Base-by-base conservation (phyloP, 2,113 vertebrate genomes). In the Acrocephalus arundinaceus region DNA sequence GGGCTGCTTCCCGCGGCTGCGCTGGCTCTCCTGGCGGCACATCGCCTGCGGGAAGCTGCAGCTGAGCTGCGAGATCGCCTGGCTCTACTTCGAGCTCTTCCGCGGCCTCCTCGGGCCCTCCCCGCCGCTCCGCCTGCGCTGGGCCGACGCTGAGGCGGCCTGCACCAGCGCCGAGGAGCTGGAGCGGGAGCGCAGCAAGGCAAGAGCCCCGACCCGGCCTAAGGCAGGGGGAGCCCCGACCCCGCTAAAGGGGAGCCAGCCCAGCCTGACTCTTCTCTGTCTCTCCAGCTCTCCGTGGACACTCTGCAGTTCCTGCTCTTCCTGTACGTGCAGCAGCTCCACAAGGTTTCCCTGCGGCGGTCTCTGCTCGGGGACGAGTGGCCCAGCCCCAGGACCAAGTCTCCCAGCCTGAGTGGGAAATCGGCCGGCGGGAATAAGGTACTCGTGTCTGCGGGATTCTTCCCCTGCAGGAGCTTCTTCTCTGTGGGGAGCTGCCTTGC, bases 41-140 rank as follows among this genome's bases (percentile, higher is more conserved):
- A 99, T 99, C 17, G 99, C 99, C 37, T 99, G 99, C 66, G 99
- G 99, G 22, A 99, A 99, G 97, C 98, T 99, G 66, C 99, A 99
- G 98, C 96, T 99, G 46, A 91, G 97, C 46, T 98, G 98, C 68
- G 98, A 98, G 23, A 87, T 98, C 45, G 99, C 99, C 1, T 99
- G 99, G 99, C 98, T 99, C 37, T 99, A 99, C 97, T 99, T 99
- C 67, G 99, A 99, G 96, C 98, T 98, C 20, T 99, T 99, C 89
- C 98, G 98, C 95, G 98, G 98, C 49, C 97, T 99, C 41, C 59
- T 91, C 3, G 94, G 92, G 30, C 98, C 92, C 48, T 87, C 97
- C 6, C 95, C 98, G 0, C 95, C 98, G 39, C 93, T 98, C 65
- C 98, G 98, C 62, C 97, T 99, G 41, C 98, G 98, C 91, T 97